Conservation (phyloP, 2,888 invertebrate genomes). For the Lacanobia oleracea region DNA sequence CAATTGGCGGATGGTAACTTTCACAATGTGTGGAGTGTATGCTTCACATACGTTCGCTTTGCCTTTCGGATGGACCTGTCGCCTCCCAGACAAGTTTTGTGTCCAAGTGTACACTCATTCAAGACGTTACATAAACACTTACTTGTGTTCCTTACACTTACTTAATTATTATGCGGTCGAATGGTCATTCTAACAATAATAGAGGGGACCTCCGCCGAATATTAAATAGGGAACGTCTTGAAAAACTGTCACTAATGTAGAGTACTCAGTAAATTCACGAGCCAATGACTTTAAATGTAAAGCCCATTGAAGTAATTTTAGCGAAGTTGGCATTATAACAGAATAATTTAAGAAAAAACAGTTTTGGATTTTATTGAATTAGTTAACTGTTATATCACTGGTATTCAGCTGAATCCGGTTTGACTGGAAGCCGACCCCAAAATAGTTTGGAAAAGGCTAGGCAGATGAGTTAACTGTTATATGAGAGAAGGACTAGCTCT, state of each 20-base stretch:
- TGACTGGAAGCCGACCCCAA: no score
- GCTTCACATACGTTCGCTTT: conserved; percentile 59
- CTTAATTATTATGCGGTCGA: conserved; percentile 57
- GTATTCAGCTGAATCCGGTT: no score
- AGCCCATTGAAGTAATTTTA: conserved; percentile 6
- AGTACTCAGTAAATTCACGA: conserved; percentile 27
- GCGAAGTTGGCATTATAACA: background rate
- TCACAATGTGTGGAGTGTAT: conserved; percentile 75
- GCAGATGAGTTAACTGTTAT: no score
- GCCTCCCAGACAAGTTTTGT: conserved; percentile 79
- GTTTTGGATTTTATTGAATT: conserved; percentile 6
- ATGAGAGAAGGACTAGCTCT: background rate
- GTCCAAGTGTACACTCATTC: conserved; percentile 69
- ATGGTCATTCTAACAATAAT: conserved; percentile 56
- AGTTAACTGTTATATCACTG: no score
- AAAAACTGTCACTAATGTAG: conserved; percentile 27
- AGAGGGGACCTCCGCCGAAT: conserved; percentile 53
- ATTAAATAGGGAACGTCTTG: conserved; percentile 44
- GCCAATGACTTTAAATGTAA: conserved; percentile 11
- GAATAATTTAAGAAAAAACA: background rate
- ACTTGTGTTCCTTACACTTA: conserved; percentile 41
- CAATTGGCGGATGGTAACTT: conserved; percentile 74
- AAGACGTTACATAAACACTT: conserved; percentile 70
- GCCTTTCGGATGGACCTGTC: conserved; percentile 74
- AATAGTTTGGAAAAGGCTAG: no score